phyloP scores from a whole-genome alignment of 2,888 invertebrate genomes.

The Epiblema foenella region DNA sequence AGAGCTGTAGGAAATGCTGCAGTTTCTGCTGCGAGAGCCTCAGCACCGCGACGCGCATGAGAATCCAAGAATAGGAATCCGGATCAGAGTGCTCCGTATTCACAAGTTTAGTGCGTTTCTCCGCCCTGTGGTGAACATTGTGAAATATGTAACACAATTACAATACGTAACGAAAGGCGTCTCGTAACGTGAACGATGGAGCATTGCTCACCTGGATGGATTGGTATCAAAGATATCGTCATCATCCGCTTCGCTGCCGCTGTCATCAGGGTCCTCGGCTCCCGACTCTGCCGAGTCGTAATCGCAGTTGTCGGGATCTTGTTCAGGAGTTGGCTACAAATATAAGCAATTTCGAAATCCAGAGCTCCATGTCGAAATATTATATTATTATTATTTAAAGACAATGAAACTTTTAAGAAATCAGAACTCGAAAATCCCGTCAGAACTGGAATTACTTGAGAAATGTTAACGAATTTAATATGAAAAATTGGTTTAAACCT shows the following conservation, averaged over 20 bases:
- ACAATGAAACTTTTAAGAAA: neutral
- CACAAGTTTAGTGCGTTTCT: slow-evolving; percentile 79
- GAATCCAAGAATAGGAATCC: slow-evolving; percentile 97
- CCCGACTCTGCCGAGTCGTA: slow-evolving; percentile 95
- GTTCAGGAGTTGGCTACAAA: slow-evolving; percentile 82
- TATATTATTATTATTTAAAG: too few species aligned
- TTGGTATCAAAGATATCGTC: slow-evolving; percentile 90
- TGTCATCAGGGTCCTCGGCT: slow-evolving; percentile 90
- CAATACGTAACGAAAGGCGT: too few species aligned
- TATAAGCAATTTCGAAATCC: neutral
- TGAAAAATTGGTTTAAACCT: neutral
- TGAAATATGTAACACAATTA: neutral
- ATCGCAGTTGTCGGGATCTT: slow-evolving; percentile 90
- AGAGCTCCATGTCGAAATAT: neutral
- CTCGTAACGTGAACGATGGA: too few species aligned
- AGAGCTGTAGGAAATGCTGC: slow-evolving; percentile 93
- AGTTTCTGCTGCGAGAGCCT: slow-evolving; percentile 93
- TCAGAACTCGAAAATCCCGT: neutral
- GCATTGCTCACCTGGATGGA: slow-evolving; percentile 63
- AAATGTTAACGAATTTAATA: neutral
- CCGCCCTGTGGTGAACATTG: slow-evolving; percentile 43
- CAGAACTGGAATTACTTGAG: neutral
- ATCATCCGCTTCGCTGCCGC: slow-evolving; percentile 89
- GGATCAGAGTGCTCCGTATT: slow-evolving; percentile 97
- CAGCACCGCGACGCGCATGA: slow-evolving; percentile 95